Evolutionary conservation across 2,888 invertebrate genomes (phyloP), one percentile per base, ranked within the genome.

Genomic region (Lapara coniferarum): DNA sequence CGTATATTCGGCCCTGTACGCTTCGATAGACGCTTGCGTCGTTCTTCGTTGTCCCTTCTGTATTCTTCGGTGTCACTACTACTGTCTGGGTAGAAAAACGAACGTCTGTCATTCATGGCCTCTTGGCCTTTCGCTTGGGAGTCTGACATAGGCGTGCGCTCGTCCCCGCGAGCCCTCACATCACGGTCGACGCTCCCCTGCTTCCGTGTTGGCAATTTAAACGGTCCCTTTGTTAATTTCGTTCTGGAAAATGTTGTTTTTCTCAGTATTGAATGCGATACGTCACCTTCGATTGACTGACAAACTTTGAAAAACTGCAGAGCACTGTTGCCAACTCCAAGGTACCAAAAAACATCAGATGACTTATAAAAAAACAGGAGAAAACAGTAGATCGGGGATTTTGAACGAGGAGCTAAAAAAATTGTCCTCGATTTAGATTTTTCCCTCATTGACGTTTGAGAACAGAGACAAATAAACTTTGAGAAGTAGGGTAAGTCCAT

Each of bases 61-160:
- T 97, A 97, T 85, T 97, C 97, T 88, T 97, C 97, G 30, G 97
- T 97, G 85, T 97, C 97, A 82, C 97, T 97, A 86, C 97, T 97
- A 83, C 97, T 97, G 81, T 97, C 96, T 72, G 90, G 89, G 72
- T 91, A 93, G 81, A 92, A 91, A 77, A 92, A 94, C n/a, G 88
- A 85, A 79, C 93, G 85, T 73, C 91, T 82, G 71, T 91, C 91
- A 70, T 78, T 82, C 89, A 89, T 89, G 87, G 90, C 91, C 90
- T 91, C 88, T 46, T 79, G 88, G 85, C 88, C 90, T 74, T 84
- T 83, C 30, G 78, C 80, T 85, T 90, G 89, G 71, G 89, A 81
- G 85, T 92, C 92, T 73, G 92, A 92, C 92, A 92, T 92, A 85
- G 81, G 87, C 82, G 83, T 74, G 80, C 82, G 89, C 89, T 90